phyloP scores from a whole-genome alignment of 1,140 invertebrate genomes.

The Nixonia krombeini region DNA sequence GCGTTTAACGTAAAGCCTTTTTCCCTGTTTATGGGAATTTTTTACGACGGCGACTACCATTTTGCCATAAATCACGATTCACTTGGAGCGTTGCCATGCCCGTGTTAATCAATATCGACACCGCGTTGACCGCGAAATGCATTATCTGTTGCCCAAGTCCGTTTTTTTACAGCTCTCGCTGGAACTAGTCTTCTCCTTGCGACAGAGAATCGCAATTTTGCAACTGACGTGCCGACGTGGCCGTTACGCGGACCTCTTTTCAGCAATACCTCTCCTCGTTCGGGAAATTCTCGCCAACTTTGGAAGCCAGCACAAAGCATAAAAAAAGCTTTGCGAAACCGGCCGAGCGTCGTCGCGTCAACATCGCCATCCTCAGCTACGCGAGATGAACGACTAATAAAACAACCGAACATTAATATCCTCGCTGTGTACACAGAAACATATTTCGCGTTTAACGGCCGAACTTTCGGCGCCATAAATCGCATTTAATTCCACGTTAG shows the following conservation, averaged over 20 bases:
- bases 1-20: too few species aligned
- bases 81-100: not conserved
- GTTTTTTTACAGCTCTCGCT: not conserved
- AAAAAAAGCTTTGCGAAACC: not conserved
- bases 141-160: conserved; percentile 1
- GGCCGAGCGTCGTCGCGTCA: not conserved
- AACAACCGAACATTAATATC: too few species aligned
- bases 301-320: not conserved
- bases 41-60: not conserved
- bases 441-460: not conserved
- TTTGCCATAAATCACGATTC: not conserved
- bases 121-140: not conserved
- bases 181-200: conserved; percentile 2
- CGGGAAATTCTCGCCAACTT: not conserved
- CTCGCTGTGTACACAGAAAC: too few species aligned
- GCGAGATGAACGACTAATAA: too few species aligned
- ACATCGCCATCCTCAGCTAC: too few species aligned
- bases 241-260: not conserved
- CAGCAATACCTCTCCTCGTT: not conserved
- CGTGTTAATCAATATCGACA: not conserved
- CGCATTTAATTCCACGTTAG: too few species aligned
- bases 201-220: not conserved
- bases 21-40: not conserved
- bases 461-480: too few species aligned
- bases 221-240: not conserved